These are phyloP conservation scores for Hydropotes inermis DNA, from an alignment of 2,113 vertebrate species.

Conservation along the genomic window DNA sequence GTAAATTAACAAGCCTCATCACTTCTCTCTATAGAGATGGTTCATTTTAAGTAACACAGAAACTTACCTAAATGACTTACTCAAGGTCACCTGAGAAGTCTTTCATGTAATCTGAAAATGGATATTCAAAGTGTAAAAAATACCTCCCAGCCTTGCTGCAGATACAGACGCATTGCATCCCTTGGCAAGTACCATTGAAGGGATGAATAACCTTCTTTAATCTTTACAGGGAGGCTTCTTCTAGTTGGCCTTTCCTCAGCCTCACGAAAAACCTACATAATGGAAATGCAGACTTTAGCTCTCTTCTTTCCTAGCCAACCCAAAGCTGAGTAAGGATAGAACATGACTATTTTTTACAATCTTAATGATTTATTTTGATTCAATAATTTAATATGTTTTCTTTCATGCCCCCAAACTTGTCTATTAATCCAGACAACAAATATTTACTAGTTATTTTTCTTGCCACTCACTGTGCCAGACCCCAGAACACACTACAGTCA, in stretches of 20 bases:
- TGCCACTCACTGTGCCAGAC: neutral
- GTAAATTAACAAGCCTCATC: constrained; percentile 62
- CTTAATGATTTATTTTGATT: neutral
- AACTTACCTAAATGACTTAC: constrained; percentile 51
- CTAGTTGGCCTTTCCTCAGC: neutral
- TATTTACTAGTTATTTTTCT: neutral
- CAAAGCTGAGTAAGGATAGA: neutral
- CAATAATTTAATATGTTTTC: neutral
- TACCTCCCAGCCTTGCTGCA: neutral
- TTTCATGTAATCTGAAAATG: constrained; percentile 43
- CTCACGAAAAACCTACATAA: neutral
- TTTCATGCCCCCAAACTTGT: neutral
- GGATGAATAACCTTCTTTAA: neutral
- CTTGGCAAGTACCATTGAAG: neutral
- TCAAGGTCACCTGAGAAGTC: constrained; percentile 55
- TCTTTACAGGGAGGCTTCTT: neutral
- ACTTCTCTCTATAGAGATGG: constrained; percentile 39
- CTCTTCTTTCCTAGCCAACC: neutral
- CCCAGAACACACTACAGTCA: neutral
- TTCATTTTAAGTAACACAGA: constrained; percentile 56
- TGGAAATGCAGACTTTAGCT: neutral
- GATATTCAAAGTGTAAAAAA: constrained; percentile 45
- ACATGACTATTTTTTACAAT: neutral
- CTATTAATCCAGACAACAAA: neutral
- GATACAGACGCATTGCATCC: neutral